Base-by-base conservation (phyloP, 2,113 vertebrate species). In the Salvelinus sp. region DNA sequence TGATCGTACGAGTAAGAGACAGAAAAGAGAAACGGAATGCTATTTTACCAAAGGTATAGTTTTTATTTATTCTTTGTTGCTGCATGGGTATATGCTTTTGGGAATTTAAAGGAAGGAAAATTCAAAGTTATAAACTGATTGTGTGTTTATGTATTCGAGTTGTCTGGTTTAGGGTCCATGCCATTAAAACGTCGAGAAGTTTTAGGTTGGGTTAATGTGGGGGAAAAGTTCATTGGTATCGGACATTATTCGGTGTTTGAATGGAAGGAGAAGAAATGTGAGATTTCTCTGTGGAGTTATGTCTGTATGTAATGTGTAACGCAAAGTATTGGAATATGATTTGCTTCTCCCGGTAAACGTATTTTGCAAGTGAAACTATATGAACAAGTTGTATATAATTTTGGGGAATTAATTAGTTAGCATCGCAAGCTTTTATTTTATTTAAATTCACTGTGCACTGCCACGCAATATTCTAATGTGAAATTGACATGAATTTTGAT, bases 11-110 rank as follows among this genome's bases (percentile, higher is more conserved):
- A 96, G 94, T 96, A 94, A 22, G 7, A 62, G 94, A 96, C 94
- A 95, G 96, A 94, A 94, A 96, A 95, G 95, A 94, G 94, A 91
- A 95, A 95, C 95, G 93, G 94, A 96, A 95, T 96, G 95, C 92
- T 95, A 62, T 62, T 62, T 97, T 96, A 95, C 94, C 93, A 94
- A 94, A 99, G 98, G 98, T 98, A 98, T 71, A 78, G 76, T 79
- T 84, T 91, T 91, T 89, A 85, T 90, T 76, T 88, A 28, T 87
- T 50, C 82, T 92, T 92, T 87, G 88, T 93, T 94, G 93, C 90
- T 91, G 82, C 93, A 93, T 76, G 73, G 65, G 76, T 78, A 54
- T 84, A 25, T 86, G 82, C 72, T 90, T 91, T 84, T 76, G 72
- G 72, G 76, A 67, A 77, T 86, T 90, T 88, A 76, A 86, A 88